phyloP scores from a whole-genome alignment of 2,888 invertebrate genomes.

The Ormia ochracea region DNA sequence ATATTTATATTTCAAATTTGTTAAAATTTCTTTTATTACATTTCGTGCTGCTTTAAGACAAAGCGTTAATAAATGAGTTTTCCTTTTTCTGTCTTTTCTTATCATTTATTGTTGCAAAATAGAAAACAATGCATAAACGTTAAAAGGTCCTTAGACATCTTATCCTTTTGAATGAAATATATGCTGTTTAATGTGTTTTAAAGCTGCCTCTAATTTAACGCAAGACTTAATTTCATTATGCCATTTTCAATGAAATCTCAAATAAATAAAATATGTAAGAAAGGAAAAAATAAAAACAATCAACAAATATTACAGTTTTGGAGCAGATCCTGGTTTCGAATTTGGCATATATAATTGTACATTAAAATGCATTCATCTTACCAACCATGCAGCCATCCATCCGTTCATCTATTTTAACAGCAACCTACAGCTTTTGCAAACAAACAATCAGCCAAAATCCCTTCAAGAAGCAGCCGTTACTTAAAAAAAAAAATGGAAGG shows the following conservation, averaged over 20 bases:
- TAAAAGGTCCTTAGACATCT: slow-evolving; percentile 54
- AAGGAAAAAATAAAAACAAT: neutral
- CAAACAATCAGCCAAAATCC: slow-evolving; percentile 20
- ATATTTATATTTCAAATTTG: neutral
- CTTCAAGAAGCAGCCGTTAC: slow-evolving; percentile 13
- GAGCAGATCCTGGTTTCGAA: slow-evolving; percentile 35
- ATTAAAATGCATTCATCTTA: slow-evolving; percentile 22
- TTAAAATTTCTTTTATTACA: neutral
- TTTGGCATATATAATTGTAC: slow-evolving; percentile 42
- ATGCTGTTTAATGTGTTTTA: slow-evolving; percentile 51
- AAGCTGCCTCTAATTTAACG: slow-evolving; percentile 62
- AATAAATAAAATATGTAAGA: neutral
- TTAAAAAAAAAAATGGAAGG: slow-evolving; percentile 19
- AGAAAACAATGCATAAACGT: slow-evolving; percentile 9
- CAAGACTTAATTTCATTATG: slow-evolving; percentile 58
- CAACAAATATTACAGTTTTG: slow-evolving; percentile 24
- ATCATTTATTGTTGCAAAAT: neutral
- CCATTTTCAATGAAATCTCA: slow-evolving; percentile 40
- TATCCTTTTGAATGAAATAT: slow-evolving; percentile 37
- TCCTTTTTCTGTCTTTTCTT: neutral
- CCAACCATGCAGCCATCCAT: slow-evolving; percentile 8
- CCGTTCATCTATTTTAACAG: neutral
- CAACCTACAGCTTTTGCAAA: slow-evolving; percentile 13
- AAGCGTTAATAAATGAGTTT: neutral
- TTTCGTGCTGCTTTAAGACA: neutral